phyloP scores from a whole-genome alignment of 2,797 vertebrate genomes.

The Poeciliopsis turneri region DNA sequence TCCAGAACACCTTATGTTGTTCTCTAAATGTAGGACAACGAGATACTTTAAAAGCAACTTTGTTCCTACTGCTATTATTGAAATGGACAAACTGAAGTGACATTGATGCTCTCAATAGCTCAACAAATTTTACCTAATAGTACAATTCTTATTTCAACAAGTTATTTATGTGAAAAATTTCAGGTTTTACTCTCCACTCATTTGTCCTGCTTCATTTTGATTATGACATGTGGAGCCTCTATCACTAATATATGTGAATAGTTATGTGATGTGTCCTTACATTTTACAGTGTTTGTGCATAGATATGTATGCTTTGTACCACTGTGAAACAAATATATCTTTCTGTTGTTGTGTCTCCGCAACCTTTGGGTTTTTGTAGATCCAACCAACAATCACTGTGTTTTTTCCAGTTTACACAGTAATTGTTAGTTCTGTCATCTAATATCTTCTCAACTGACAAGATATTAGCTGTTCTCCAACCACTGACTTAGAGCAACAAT shows the following conservation, averaged over 20 bases:
- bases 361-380: not conserved
- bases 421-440: slow-evolving; percentile 39
- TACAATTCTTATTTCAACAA: not conserved
- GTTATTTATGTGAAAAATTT: not conserved
- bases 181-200: not conserved
- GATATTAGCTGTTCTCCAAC: slow-evolving; percentile 43
- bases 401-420: slow-evolving; percentile 44
- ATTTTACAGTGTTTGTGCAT: not conserved
- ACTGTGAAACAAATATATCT: not conserved
- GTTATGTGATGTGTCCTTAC: not conserved
- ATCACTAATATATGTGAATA: not conserved
- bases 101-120: no score
- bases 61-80: not conserved
- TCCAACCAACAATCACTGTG: slow-evolving; percentile 28
- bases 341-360: not conserved
- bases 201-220: not conserved
- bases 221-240: not conserved
- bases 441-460: slow-evolving; percentile 61
- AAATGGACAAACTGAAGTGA: not conserved
- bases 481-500: slow-evolving; percentile 54
- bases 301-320: not conserved
- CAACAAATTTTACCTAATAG: not conserved
- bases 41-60: not conserved
- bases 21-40: not conserved
- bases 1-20: not conserved